Evolutionary conservation across 2,113 vertebrate species (phyloP), one percentile per base, ranked within the genome.

Genomic region (Andinoacara biseriatus): DNA sequence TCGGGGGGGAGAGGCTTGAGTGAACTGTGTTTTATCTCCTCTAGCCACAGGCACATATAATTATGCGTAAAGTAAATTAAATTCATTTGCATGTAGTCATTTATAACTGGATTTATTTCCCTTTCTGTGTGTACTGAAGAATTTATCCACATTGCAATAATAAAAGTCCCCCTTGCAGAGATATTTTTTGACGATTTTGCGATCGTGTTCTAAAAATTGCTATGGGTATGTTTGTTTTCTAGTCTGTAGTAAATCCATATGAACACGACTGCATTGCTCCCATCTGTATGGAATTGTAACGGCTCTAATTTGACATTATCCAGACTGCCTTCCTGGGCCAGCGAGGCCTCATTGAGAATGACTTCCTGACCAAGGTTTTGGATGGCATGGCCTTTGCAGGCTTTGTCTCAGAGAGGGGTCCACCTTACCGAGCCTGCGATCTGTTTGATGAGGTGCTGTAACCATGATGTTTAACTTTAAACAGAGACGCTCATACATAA

Each of bases 361-460:
- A 99, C 94, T 99, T 99, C 92, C 95, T 99, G 80, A 97, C 96
- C 84, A 99, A 99, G 95, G 97, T 99, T 86, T 96, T 99, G 93
- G 98, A 97, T 90, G 98, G 98, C 94, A 99, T 99, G 98, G 97
- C 98, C 26, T 99, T 99, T 87, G 98, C 98, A 90, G 97, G 98
- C 88, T 99, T 99, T 87, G 97, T 99, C 86, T 99, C 98, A 49
- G 98, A 99, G 91, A 96, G 98, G 84, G 98, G 98, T 74, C 97
- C 98, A 86, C 98, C 98, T 31, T 99, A 97, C 94, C 93, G 98
- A 94, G 93, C 96, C 87, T 99, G 97, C 76, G 98, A 99, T 96
- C 97, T 99, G 60, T 99, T 99, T 94, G 98, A 99, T 94, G 98
- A 99, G 97, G 98, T 99, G 94, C 52, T 58, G 54, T 67, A n/a